Percentiles rank a stretch among this genome's conserved stretches.
phyloP scores from a whole-genome alignment of 2,113 vertebrate species.

The Bombycilla garrulus region DNA sequence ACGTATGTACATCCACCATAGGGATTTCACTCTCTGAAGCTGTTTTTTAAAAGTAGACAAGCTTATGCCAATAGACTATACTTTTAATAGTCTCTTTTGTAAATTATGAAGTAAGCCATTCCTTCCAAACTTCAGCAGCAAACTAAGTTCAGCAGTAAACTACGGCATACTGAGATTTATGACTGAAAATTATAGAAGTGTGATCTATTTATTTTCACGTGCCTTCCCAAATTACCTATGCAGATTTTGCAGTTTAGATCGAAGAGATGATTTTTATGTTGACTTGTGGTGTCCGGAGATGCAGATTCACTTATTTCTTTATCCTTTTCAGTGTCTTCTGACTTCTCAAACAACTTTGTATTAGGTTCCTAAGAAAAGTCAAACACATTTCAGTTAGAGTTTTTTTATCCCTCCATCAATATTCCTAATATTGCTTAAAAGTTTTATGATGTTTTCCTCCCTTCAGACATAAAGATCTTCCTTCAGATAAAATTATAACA shows the following conservation, averaged over 20 bases:
- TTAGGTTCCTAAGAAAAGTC: conserved; percentile 70
- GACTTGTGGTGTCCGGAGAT: conserved; percentile 86
- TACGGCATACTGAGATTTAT: not conserved
- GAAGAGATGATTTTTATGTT: conserved; percentile 96
- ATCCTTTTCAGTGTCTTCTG: conserved; percentile 78
- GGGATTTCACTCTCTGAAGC: not conserved
- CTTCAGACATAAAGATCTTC: not conserved
- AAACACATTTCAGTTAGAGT: not conserved
- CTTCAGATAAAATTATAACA: not conserved
- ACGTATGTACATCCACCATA: not conserved
- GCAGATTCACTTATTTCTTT: conserved; percentile 76
- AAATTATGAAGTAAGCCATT: not conserved
- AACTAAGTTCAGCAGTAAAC: not conserved
- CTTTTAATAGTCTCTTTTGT: not conserved
- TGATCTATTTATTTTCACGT: not conserved
- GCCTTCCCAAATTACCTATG: conserved; percentile 82
- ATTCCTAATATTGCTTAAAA: not conserved
- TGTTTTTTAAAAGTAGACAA: not conserved
- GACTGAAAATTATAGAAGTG: not conserved
- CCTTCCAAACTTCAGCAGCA: not conserved
- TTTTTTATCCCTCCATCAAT: not conserved
- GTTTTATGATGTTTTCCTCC: not conserved
- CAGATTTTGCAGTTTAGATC: conserved; percentile 99
- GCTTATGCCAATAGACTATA: not conserved
- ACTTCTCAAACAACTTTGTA: conserved; percentile 77